These are phyloP conservation scores for Potamarius usumacintae DNA, from an alignment of 2,113 vertebrate species.

Conservation along the genomic window DNA sequence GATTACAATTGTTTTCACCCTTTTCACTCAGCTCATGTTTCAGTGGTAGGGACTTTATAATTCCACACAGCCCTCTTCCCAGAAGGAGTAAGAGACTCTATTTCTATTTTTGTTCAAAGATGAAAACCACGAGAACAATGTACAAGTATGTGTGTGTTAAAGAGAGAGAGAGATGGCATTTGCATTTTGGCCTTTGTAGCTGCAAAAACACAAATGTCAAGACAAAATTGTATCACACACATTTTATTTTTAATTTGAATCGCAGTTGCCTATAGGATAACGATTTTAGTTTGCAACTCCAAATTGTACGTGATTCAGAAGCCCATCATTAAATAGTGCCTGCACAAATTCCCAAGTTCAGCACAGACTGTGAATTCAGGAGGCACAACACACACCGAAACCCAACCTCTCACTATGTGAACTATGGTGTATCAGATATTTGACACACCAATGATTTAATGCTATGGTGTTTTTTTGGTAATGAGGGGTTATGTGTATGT, in stretches of 20 bases:
- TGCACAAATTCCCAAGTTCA: not conserved
- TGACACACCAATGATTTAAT: not conserved
- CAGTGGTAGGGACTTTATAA: not conserved
- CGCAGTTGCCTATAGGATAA: not conserved
- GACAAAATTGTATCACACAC: too few species aligned
- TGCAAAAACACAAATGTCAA: not conserved
- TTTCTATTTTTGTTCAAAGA: conserved; percentile 31
- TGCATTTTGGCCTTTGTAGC: not conserved
- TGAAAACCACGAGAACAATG: conserved; percentile 12
- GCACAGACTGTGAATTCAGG: not conserved
- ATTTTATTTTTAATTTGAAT: not conserved
- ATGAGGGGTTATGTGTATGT: not conserved
- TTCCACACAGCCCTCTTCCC: conserved; percentile 15
- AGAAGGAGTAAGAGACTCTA: conserved; percentile 19
- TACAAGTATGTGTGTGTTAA: not conserved
- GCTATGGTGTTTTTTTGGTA: not conserved
- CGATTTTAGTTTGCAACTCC: not conserved
- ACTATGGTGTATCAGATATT: not conserved
- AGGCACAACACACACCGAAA: not conserved
- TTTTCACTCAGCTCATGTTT: conserved; percentile 7
- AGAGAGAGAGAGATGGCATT: not conserved
- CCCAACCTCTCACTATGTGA: not conserved
- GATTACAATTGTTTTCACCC: conserved; percentile 3
- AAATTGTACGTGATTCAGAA: not conserved
- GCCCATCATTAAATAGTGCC: not conserved